phyloP scores from a whole-genome alignment of 1,140 invertebrate genomes.

The Drosophila watanabei region DNA sequence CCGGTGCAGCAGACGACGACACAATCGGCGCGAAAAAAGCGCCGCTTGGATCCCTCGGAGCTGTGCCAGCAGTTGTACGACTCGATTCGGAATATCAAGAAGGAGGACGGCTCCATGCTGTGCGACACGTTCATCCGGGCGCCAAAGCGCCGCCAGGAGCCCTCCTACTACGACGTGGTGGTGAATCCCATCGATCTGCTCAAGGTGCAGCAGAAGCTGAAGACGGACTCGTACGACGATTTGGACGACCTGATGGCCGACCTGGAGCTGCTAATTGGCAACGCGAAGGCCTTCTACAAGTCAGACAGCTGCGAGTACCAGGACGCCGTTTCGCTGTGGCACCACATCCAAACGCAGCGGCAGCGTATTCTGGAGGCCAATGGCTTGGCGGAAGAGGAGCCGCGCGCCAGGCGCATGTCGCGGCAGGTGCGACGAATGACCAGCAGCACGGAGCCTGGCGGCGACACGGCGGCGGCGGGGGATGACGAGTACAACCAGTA shows the following conservation, averaged over 20 bases:
- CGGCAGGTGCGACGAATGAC: constrained; percentile 76
- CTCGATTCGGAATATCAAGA: constrained; percentile 95
- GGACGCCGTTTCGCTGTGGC: constrained; percentile 96
- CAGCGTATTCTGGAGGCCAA: constrained; percentile 86
- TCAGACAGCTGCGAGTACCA: constrained; percentile 94
- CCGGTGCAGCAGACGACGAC: constrained; percentile 73
- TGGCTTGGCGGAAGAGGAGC: constrained; percentile 76
- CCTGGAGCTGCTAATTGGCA: constrained; percentile 94
- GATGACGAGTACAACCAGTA: constrained; percentile 90
- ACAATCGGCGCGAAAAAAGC: constrained; percentile 77
- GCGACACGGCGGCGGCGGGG: constrained; percentile 89
- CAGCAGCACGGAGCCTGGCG: constrained; percentile 85
- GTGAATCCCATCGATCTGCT: constrained; percentile 96
- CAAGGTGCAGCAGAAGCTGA: constrained; percentile 96
- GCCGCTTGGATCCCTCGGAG: constrained; percentile 88
- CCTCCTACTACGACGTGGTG: constrained; percentile 96
- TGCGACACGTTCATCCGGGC: constrained; percentile 98
- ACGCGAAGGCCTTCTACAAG: constrained; percentile 98
- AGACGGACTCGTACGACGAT: constrained; percentile 97
- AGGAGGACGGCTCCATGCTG: constrained; percentile 95
- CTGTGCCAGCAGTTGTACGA: constrained; percentile 97
- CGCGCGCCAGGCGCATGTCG: constrained; percentile 63
- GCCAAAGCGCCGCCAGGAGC: constrained; percentile 96
- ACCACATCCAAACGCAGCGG: constrained; percentile 90
- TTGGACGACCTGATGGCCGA: constrained; percentile 95